Evolutionary conservation across 2,113 vertebrate genomes (phyloP), one percentile per base, ranked within the genome.

Genomic region (Polypterus senegalus): DNA sequence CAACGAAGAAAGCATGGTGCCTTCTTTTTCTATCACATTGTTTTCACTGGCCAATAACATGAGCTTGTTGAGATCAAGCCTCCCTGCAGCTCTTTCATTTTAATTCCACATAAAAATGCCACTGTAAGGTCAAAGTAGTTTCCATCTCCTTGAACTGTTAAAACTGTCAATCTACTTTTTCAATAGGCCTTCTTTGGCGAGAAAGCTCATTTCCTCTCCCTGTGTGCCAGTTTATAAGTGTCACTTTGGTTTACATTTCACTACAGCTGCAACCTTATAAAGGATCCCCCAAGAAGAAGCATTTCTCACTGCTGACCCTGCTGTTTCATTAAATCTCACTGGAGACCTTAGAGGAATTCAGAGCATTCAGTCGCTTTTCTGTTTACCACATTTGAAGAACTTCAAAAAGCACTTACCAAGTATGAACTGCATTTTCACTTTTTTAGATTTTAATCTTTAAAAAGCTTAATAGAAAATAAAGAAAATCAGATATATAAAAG

Each of bases 201-300:
- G 75, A 72, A 79, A 79, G 74, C 69, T 74, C 69, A 59, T 75
- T 79, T 74, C 72, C 68, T 69, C 48, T 72, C 71, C 70, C 70
- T 66, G 67, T 46, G 69, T 72, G 69, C 71, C 61, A 66, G 74
- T 74, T 78, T 71, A 66, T 72, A 64, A 75, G 74, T 80, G 79
- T 82, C 79, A 77, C 76, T 81, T 82, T 69, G 70, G 76, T 76
- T 85, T 81, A 79, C 61, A 71, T 79, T 79, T 75, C 69, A 76
- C 67, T 9, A 65, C 67, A 73, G 67, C 68, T 66, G 70, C 65
- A 69, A 68, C 66, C 43, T 27, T 49, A 69, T 67, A 70, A 71
- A 68, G 49, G 67, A 65, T 61, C 65, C 70, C 71, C 69, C 46
- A 58, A 43, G 3, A 72, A 71, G 73, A 71, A 66, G 67, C 71